A percentile compares a stretch with the other conserved stretches of the same genome.
Evolutionary conservation across 2,888 invertebrate species (phyloP).

Genomic region (Euplagia quadripunctaria): DNA sequence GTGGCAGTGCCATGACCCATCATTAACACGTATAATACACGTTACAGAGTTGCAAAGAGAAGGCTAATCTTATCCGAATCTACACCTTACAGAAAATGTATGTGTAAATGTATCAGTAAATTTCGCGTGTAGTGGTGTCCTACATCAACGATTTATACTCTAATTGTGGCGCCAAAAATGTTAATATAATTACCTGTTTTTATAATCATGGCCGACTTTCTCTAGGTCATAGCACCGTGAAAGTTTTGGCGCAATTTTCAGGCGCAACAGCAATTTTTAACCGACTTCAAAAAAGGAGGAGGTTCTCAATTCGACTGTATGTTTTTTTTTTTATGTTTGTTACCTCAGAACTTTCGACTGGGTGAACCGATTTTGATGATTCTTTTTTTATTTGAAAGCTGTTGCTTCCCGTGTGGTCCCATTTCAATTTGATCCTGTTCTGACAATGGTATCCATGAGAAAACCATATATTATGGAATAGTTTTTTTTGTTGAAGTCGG

Average conservation of each 20-base stretch:
- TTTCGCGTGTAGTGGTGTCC: slow-evolving; percentile 33
- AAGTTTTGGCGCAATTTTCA: slow-evolving; percentile 54
- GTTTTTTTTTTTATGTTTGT: no score
- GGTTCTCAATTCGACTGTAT: no score
- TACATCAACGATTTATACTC: slow-evolving; percentile 52
- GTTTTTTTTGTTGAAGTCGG: no score
- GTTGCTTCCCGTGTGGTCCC: no score
- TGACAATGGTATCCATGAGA: no score
- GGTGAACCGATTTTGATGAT: no score
- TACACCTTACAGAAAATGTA: slow-evolving; percentile 24
- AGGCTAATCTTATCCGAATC: slow-evolving; percentile 7
- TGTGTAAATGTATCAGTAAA: slow-evolving; percentile 28
- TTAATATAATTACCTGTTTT: slow-evolving; percentile 46
- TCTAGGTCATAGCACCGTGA: slow-evolving; percentile 42
- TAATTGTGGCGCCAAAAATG: slow-evolving; percentile 53
- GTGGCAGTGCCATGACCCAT: neutral
- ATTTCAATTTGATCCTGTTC: no score
- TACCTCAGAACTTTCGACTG: no score
- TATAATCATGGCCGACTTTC: slow-evolving; percentile 50
- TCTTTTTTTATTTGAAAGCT: no score
- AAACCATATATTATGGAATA: no score
- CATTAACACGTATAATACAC: neutral
- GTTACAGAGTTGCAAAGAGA: neutral
- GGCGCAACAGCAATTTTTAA: slow-evolving; percentile 30
- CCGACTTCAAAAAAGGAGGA: no score